Evolutionary conservation across 2,113 vertebrate species (phyloP), one percentile per base, ranked within the genome.

Genomic region (Hemiprocne comata): DNA sequence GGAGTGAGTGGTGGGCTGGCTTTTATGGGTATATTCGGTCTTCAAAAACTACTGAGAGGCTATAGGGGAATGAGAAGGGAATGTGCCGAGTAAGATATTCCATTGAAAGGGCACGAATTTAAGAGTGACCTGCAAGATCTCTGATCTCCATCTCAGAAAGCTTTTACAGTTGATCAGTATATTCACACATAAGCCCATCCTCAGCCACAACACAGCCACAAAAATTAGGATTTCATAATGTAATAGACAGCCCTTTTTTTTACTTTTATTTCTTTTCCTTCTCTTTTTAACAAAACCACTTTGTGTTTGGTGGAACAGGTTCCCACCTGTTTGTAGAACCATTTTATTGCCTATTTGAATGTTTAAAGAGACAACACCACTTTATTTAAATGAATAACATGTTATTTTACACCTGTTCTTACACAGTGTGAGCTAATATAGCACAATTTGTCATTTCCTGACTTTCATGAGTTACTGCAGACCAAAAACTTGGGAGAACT

Each of bases 381-480:
- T 89, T 85, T 94, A 96, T 96, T 92, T 95, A 86, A 93, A 94
- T 81, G 6, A 88, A 84, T 62, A 96, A 94, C 88, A 94, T 88
- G 87, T 33, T 89, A 44, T 89, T 93, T 95, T 86, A 92, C 74
- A 85, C 48, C 54, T 69, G n/a, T 86, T 96, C 80, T 94, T 92
- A 69, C 26, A 84, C 54, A 72, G 26, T 25, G 12, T 80, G 58
- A 69, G 31, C 81, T 76, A 83, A 88, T 54, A 50, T 9, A 54
- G 36, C 19, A 58, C 31, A 72, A 44, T 75, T 80, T 6, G 6
- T 81, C 1, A 48, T 84, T 88, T 92, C 16, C 40, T 86, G 77
- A 55, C 53, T 96, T 95, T 65, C 33, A 7, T 46, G 75, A 81
- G 31, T 9, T 75, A 48, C 9, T 78, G 36, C 34, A 85, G 57